phyloP scores from a whole-genome alignment of 2,113 vertebrate genomes.

The Tricholaema leucomelas region DNA sequence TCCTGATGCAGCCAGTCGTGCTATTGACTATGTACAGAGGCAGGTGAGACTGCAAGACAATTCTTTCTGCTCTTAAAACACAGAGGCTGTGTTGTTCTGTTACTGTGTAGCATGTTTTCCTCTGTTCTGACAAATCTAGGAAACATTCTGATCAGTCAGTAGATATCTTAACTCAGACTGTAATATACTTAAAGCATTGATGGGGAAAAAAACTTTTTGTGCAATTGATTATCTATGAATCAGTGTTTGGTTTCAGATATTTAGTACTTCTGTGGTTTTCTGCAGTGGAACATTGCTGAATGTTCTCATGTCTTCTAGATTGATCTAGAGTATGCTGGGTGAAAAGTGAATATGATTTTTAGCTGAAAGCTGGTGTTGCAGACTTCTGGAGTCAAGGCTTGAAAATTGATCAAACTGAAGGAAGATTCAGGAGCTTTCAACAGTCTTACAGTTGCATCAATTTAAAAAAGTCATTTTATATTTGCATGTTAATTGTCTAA shows the following conservation, averaged over 20 bases:
- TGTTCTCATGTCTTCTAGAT: not conserved
- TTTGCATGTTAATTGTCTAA: not conserved
- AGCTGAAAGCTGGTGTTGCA: not conserved
- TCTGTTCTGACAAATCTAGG: not conserved
- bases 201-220: not conserved
- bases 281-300: not conserved
- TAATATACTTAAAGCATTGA: not conserved
- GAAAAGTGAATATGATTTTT: not conserved
- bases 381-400: not conserved
- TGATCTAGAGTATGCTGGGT: not conserved
- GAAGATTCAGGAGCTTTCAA: not conserved
- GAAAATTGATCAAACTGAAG: not conserved
- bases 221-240: not conserved
- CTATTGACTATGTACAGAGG: conserved; percentile 96
- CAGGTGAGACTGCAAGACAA: conserved; percentile 78
- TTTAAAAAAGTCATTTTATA: not conserved
- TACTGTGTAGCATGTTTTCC: not conserved
- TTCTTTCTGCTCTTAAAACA: not conserved
- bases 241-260: not conserved
- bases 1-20: conserved; percentile 92
- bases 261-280: not conserved
- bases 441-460: not conserved
- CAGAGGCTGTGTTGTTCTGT: not conserved
- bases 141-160: not conserved
- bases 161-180: not conserved